Base-by-base conservation (phyloP, 1,140 invertebrate genomes). In the Stegodyphus dumicola region DNA sequence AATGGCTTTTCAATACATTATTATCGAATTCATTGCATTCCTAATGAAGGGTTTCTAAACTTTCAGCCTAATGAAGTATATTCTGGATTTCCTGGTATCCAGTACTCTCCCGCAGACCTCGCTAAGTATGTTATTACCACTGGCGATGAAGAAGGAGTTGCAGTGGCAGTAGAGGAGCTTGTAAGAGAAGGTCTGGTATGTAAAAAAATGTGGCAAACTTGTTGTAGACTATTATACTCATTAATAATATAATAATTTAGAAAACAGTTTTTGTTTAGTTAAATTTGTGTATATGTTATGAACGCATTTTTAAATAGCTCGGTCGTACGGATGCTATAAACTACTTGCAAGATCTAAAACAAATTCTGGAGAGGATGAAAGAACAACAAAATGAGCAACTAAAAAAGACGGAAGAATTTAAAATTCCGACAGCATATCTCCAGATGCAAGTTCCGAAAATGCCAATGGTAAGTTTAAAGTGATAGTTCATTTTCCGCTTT, bases 101-200 rank as follows among this genome's bases (percentile, higher is more conserved):
- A 83, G 69, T 87, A 83, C 56, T 77, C 86, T 0, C 86, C 86
- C 7, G 13, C 66, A 5, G 86, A 83, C 10, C 15, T 87, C 93
- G 94, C 94, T 0, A 94, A 95, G 88, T 95, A 95, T 86, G 93
- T 95, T 3, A 94, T 94, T 88, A 94, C 94, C 93, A 95, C 94
- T 6, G 94, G 94, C 7, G 94, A 95, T 90, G 94, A 95, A 88
- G 93, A 93, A 67, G 94, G 94, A 4, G 94, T 95, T 0, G 94
- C 94, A 4, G 89, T 93, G 5, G 94, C 94, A 17, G 93, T 95
- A 60, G 93, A 95, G 88, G 94, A 95, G 87, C 93, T 95, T 80
- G 91, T 95, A 6, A 92, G 94, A 88, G 93, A 94, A 86, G 94
- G 94, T 86, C 89, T 94, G 92, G 94, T 95, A 90, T 91, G 91